Conservation (phyloP, 2,113 vertebrate genomes). For the Carollia perspicillata region DNA sequence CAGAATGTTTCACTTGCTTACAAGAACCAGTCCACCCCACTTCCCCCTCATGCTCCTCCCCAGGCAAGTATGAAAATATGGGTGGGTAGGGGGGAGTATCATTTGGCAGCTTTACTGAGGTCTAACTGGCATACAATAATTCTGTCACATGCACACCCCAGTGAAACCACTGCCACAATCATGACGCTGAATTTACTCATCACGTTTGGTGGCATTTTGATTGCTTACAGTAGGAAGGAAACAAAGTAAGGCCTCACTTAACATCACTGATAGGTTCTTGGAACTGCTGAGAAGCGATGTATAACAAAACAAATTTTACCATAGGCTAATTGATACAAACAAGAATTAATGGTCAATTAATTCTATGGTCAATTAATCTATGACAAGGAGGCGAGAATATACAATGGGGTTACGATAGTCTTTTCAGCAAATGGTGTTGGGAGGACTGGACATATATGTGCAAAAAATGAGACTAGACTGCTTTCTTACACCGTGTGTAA, state of each 20-base stretch:
- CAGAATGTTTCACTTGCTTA: neutral
- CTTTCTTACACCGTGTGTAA: neutral
- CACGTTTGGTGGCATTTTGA: neutral
- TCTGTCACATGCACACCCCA: neutral
- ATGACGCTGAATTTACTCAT: neutral
- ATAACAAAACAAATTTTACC: neutral
- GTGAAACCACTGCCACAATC: neutral
- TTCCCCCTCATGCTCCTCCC: fast-evolving
- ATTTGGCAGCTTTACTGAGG: neutral
- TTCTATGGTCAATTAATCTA: neutral
- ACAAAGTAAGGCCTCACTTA: too few relatives aligned
- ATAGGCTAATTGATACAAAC: neutral
- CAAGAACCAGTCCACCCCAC: neutral
- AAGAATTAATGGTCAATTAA: too few relatives aligned
- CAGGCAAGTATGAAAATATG: neutral
- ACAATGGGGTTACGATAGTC: neutral
- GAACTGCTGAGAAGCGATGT: neutral
- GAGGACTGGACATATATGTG: neutral
- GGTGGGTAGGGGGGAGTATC: neutral
- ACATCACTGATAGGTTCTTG: neutral
- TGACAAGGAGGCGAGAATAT: neutral
- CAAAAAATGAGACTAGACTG: neutral
- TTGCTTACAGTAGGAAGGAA: neutral
- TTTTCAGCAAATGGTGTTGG: neutral
- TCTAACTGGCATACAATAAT: neutral